Percentiles rank a stretch among this genome's conserved stretches.
Evolutionary conservation across 1,140 invertebrate genomes (phyloP).

Genomic region (Halesus radiatus): DNA sequence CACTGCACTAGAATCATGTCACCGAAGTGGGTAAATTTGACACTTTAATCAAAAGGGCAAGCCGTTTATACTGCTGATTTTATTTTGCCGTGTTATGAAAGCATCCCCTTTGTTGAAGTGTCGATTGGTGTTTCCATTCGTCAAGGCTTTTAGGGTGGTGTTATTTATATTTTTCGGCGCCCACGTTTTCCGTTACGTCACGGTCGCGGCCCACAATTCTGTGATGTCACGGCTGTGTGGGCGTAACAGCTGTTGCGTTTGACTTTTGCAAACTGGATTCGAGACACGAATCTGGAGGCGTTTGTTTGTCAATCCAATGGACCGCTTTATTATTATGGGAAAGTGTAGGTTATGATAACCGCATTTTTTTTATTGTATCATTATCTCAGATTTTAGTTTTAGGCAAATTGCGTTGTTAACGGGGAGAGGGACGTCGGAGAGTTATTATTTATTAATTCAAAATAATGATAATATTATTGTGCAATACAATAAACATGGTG

Average conservation of each 20-base stretch:
- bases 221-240: neutral
- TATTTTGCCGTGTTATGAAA: neutral
- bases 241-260: conserved; percentile 12
- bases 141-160: neutral
- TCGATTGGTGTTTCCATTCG: neutral
- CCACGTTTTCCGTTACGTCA: conserved; percentile 21
- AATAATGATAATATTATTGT: too few relatives aligned
- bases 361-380: too few relatives aligned
- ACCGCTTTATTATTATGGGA: too few relatives aligned
- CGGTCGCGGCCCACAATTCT: neutral
- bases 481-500: too few relatives aligned
- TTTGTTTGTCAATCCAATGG: too few relatives aligned
- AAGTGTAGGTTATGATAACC: too few relatives aligned
- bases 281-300: conserved; percentile 1
- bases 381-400: too few relatives aligned
- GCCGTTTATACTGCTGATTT: neutral
- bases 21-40: neutral
- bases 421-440: too few relatives aligned
- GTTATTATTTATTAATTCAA: too few relatives aligned
- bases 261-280: neutral
- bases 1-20: neutral
- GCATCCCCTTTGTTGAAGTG: neutral
- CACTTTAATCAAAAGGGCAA: neutral
- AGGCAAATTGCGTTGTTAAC: too few relatives aligned
- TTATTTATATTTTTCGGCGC: neutral